phyloP scores from a whole-genome alignment of 2,797 vertebrate species.

The Ceyx erithaca region DNA sequence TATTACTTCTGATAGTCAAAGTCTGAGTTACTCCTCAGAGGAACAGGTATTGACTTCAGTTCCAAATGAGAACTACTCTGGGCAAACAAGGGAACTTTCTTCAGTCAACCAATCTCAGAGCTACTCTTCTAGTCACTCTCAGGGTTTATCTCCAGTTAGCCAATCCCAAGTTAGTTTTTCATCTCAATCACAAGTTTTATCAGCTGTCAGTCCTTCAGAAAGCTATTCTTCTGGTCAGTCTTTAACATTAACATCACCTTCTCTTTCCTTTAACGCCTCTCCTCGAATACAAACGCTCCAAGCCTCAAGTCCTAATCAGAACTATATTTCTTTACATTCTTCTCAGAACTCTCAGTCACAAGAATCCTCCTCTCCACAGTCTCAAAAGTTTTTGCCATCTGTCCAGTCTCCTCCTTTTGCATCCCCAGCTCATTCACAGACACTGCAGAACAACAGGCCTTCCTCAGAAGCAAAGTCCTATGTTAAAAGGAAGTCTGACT shows the following conservation, averaged over 20 bases:
- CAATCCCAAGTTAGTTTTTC: slow-evolving; percentile 87
- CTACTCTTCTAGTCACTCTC: slow-evolving; percentile 91
- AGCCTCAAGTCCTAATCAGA: slow-evolving; percentile 85
- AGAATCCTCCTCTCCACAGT: slow-evolving; percentile 85
- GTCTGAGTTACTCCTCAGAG: slow-evolving; percentile 88
- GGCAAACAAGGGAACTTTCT: slow-evolving; percentile 88
- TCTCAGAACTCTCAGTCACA: slow-evolving; percentile 85
- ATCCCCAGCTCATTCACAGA: slow-evolving; percentile 84
- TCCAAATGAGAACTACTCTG: slow-evolving; percentile 85
- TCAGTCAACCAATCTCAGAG: slow-evolving; percentile 89
- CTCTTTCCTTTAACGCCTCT: slow-evolving; percentile 86
- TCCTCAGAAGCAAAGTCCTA: slow-evolving; percentile 88
- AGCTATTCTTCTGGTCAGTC: slow-evolving; percentile 90
- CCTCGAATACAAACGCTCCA: slow-evolving; percentile 85
- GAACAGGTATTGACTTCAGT: slow-evolving; percentile 86
- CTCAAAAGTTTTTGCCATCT: slow-evolving; percentile 89
- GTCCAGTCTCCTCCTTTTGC: slow-evolving; percentile 86
- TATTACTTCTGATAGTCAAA: slow-evolving; percentile 87
- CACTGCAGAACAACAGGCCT: slow-evolving; percentile 87
- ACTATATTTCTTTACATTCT: slow-evolving; percentile 88
- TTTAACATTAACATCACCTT: slow-evolving; percentile 82
- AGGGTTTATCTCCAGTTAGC: slow-evolving; percentile 89
- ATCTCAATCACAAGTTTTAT: slow-evolving; percentile 90
- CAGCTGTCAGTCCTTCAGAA: slow-evolving; percentile 88
- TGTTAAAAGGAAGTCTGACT: slow-evolving; percentile 88